Evolutionary conservation across 2,113 vertebrate species (phyloP).

Genomic region (Rissa tridactyla): DNA sequence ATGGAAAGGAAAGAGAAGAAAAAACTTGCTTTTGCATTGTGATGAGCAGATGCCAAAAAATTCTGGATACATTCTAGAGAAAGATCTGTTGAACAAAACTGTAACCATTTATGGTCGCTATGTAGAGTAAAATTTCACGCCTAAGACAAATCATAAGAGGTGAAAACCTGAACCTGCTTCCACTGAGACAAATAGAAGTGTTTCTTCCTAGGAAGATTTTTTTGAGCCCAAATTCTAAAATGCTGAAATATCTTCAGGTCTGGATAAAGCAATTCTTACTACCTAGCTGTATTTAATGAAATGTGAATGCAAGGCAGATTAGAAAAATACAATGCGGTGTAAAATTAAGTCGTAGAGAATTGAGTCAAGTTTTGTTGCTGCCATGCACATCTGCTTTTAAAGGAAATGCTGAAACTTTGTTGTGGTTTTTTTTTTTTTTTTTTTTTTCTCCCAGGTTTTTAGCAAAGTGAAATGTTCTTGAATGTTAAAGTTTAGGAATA

Average conservation of each 20-base stretch:
- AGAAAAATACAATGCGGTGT: background rate
- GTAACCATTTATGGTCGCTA: background rate
- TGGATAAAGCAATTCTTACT: background rate
- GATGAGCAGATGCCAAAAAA: background rate
- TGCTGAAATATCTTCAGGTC: background rate
- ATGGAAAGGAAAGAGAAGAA: background rate
- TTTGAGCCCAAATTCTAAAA: background rate
- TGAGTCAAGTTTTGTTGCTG: background rate
- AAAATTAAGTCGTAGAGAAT: background rate
- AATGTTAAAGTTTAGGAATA: slow-evolving; percentile 36
- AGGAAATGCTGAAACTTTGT: slow-evolving; percentile 1
- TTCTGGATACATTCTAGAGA: background rate
- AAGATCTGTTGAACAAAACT: background rate
- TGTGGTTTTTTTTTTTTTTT: background rate
- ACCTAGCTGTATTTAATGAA: background rate
- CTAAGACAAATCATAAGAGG: background rate
- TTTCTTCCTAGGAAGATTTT: background rate
- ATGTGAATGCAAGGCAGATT: background rate
- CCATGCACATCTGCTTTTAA: background rate
- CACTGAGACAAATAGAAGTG: background rate
- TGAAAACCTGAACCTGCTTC: background rate
- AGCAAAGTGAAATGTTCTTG: background rate
- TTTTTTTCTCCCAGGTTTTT: background rate
- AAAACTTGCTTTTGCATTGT: background rate
- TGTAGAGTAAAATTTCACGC: background rate